Evolutionary conservation across 2,888 invertebrate genomes (phyloP).

Genomic region (Hipparchia semele): DNA sequence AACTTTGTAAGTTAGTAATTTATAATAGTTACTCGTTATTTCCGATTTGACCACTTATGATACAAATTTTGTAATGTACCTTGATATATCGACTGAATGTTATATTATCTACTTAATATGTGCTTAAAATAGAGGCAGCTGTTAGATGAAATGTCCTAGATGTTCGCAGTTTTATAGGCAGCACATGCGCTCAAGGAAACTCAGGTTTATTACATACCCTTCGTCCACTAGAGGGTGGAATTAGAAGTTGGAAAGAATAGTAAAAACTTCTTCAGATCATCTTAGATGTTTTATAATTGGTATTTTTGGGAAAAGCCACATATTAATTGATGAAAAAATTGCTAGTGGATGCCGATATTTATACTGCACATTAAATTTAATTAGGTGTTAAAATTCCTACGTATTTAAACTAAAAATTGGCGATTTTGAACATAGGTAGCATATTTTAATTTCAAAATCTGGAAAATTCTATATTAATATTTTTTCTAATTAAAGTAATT

Average conservation of each 20-base stretch:
- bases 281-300: neutral
- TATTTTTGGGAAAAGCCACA: neutral
- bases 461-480: too few species aligned
- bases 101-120: constrained; percentile 22
- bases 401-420: neutral
- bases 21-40: constrained; percentile 3
- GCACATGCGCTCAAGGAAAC: constrained; percentile 2
- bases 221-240: constrained; percentile 1
- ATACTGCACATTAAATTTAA: neutral
- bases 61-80: constrained; percentile 34
- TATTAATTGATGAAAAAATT: neutral
- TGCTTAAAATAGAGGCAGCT: constrained; percentile 21
- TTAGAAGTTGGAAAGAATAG: neutral
- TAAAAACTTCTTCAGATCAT: neutral
- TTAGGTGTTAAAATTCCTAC: neutral
- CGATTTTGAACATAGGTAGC: too few species aligned
- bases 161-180: constrained; percentile 3
- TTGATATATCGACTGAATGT: constrained; percentile 47
- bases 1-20: constrained; percentile 8
- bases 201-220: neutral
- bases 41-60: constrained; percentile 23
- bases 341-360: constrained; percentile 5
- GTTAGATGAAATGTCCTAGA: constrained; percentile 5
- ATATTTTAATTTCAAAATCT: too few species aligned
- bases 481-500: too few species aligned